Percentiles rank a stretch among this genome's conserved stretches.
Conservation (phyloP, 1,140 invertebrate genomes). For the Holcopasites calliopsidis region DNA sequence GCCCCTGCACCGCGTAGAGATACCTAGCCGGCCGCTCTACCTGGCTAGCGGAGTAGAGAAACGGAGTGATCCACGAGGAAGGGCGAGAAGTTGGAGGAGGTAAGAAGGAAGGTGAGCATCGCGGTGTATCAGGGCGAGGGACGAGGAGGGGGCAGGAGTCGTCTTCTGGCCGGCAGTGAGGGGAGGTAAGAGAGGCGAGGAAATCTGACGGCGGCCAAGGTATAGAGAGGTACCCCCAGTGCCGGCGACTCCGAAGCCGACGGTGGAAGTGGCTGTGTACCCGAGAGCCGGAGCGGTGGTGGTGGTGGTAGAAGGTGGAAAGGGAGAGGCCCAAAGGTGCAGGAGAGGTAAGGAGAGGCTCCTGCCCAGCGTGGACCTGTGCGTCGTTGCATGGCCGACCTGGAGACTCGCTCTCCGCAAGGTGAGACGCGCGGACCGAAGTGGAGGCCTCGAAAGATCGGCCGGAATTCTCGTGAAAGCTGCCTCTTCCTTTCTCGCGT, state of each 20-base stretch:
- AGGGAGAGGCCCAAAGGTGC: conserved; percentile 60
- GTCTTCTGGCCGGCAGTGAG: conserved; percentile 41
- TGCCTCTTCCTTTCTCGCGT: conserved; percentile 58
- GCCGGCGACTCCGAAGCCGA: conserved; percentile 47
- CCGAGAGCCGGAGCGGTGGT: conserved; percentile 8
- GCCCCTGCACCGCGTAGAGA: conserved; percentile 30
- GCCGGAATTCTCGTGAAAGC: conserved; percentile 62
- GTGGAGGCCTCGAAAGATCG: conserved; percentile 63
- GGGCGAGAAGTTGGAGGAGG: conserved; percentile 41
- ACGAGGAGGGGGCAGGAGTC: conserved; percentile 42
- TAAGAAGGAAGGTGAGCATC: conserved; percentile 36
- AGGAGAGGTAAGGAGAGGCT: conserved; percentile 57
- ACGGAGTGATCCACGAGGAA: conserved; percentile 47
- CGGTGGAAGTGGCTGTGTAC: conserved; percentile 37
- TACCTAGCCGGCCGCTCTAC: conserved; percentile 63
- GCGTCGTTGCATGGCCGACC: conserved; percentile 74
- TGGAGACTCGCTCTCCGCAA: conserved; percentile 78
- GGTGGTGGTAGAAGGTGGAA: conserved; percentile 58
- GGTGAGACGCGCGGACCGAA: conserved; percentile 78
- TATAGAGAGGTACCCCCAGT: conserved; percentile 39
- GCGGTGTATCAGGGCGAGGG: conserved; percentile 4
- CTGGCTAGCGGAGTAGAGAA: conserved; percentile 68
- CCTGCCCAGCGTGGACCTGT: conserved; percentile 75
- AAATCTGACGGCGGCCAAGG: conserved; percentile 45
- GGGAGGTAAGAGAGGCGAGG: conserved; percentile 43